Base-by-base conservation (phyloP, 2,888 invertebrate genomes). In the Eristalis pertinax region DNA sequence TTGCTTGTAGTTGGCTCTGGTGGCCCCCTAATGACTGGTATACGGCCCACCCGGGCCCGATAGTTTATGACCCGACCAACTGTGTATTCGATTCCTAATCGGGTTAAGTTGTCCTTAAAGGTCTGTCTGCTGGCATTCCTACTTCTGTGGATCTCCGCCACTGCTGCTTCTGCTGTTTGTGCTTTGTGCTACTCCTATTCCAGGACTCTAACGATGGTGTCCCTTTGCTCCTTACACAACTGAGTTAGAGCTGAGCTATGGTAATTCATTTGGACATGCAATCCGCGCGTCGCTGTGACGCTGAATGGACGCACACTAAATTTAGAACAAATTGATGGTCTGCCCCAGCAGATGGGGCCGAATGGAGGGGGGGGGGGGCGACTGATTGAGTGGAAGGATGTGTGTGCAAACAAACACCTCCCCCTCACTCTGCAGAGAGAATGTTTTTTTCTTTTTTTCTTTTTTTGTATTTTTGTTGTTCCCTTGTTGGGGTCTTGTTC, bases 241-340 rank as follows among this genome's bases (percentile, higher is more conserved):
- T 50, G 50, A 50, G 50, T 65, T 24, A 67, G 10, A 62, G 26
- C 24, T 3, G 1, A 41, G 29, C 50, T 72, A 84, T 76, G 80
- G 80, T 76, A 80, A 84, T 84, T 80, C 22, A 26, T n/a, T 76
- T 72, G 67, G 75, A 80, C 80, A 84, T 76, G 80, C 84, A 84
- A 84, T 69, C 79, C 13, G 32, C 60, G 38, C 56, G 11, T 50
- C 50, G 19, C 19, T 50, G 24, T 65, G 43, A 74, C 29, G 58
- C 68, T 74, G 63, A 50, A 60, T 63, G 70, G 41, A 67, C 58
- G 60, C 19, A 63, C 67, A 84, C 76, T 84, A 84, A 80, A 72
- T 80, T 84, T 76, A 76, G 80, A 72, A 65, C 64, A 11, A 58
- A 70, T 35, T 32, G 70, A 50, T 69, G 69, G 26, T 19, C 50